These are phyloP conservation scores for Scaeva pyrastri DNA, from an alignment of 2,888 invertebrate genomes.

Conservation along the genomic window DNA sequence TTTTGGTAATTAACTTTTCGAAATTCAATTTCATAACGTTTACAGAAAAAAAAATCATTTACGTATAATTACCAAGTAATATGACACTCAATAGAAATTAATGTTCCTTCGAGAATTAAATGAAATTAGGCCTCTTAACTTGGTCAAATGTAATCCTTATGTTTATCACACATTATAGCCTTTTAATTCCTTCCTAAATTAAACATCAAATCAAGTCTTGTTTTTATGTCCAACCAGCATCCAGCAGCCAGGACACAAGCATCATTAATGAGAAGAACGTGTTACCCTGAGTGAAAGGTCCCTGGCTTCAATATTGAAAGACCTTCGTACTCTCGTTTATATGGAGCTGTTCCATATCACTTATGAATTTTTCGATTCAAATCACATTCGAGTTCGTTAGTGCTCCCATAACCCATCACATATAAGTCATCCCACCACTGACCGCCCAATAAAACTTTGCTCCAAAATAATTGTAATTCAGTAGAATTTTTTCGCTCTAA, in stretches of 20 bases:
- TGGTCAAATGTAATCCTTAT: background rate
- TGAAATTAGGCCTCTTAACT: background rate
- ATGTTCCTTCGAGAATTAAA: background rate
- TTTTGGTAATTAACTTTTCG: background rate
- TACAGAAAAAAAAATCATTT: background rate
- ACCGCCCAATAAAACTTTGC: background rate
- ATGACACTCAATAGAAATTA: background rate
- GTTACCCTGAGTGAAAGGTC: background rate
- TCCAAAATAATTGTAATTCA: slow-evolving; percentile 9
- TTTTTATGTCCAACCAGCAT: background rate
- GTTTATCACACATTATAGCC: slow-evolving; percentile 14
- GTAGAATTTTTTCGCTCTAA: background rate
- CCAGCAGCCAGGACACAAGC: no score
- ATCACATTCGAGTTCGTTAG: slow-evolving; percentile 21
- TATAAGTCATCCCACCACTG: no score
- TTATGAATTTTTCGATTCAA: slow-evolving; percentile 2
- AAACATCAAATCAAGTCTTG: background rate
- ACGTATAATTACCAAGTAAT: no score
- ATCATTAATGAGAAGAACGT: background rate
- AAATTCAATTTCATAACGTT: background rate
- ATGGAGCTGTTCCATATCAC: no score
- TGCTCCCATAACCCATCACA: background rate
- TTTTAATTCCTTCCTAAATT: slow-evolving; percentile 7
- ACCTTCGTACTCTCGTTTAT: background rate
- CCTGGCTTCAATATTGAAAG: background rate